phyloP scores from a whole-genome alignment of 2,113 vertebrate genomes.

The Copsychus sechellarum region DNA sequence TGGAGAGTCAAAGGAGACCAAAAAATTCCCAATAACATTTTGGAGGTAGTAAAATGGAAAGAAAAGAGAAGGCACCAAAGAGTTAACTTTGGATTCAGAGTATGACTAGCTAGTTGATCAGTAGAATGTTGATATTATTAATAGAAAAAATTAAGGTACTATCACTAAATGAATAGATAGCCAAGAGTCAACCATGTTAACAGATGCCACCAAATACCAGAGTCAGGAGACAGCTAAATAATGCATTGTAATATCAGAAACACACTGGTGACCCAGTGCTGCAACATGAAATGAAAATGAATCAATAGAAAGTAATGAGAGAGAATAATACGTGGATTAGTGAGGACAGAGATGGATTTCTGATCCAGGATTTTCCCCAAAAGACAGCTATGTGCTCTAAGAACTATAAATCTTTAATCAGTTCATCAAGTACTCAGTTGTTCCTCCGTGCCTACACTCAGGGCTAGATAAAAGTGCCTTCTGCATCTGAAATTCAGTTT shows the following conservation, averaged over 20 bases:
- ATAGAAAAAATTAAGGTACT: background rate
- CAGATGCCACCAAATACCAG: background rate
- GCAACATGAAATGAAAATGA: conserved; percentile 40
- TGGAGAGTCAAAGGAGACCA: background rate
- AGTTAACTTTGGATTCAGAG: background rate
- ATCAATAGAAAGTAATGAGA: conserved; percentile 30
- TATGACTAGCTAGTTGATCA: background rate
- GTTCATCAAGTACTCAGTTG: conserved; percentile 5
- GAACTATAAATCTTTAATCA: conserved; percentile 60
- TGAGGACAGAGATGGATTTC: conserved; percentile 25
- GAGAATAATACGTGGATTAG: conserved; percentile 13
- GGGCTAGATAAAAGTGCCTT: background rate
- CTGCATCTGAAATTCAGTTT: background rate
- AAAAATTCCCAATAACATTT: background rate
- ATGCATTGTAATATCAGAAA: conserved; percentile 4
- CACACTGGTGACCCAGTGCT: background rate
- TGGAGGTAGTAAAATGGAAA: background rate
- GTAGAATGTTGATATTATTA: background rate
- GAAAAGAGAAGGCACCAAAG: background rate
- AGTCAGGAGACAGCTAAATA: conserved; percentile 13
- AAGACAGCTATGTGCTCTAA: background rate
- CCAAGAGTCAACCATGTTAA: background rate
- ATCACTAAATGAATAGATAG: background rate
- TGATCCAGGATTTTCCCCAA: conserved; percentile 19
- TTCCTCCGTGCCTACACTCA: background rate